Base-by-base conservation (phyloP, 1,140 invertebrate species). In the Octopus bimaculoides region DNA sequence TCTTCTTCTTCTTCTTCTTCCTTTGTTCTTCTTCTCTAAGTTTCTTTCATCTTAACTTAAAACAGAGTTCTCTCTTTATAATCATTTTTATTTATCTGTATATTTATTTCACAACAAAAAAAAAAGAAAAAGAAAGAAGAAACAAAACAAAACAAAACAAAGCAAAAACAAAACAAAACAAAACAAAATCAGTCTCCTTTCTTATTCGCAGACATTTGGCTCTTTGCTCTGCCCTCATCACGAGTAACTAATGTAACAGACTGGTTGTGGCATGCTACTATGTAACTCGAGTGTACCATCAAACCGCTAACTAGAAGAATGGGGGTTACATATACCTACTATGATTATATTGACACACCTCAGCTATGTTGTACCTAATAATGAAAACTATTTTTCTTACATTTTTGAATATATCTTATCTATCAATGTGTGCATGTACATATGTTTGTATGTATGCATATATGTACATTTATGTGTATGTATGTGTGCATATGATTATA, bases 331-430 rank as follows among this genome's bases (percentile, higher is more conserved):
- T 69, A 69, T 20, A 69, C 20, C 66, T n/a, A 69, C 7, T n/a
- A 69, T 20, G 26, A 71, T 71, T 71, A 71, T 41, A 41, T 41
- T 41, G 26, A 41, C 26, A 71, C 26, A 71, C 66, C 66, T n/a
- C 66, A 71, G 17, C 66, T 71, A 71, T 71, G 66, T 71, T 71
- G 66, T 71, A 71, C 66, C 66, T 71, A 20, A 71, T 71, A 71
- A 71, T 14, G 66, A 71, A 71, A 71, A 17, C 26, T 71, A 71
- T 71, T 71, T 71, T 71, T 71, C 8, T 71, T 71, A 71, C 66
- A 71, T 71, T 71, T 41, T 71, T 71, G 26, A 71, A 71, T 71
- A 71, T 71, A 71, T 9, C 66, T 71, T 17, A 71, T 71, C 66
- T 71, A 71, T 71, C 66, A n/a, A 71, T 71, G 5, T 71, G 66